Evolutionary conservation across 1,140 invertebrate species (phyloP), one percentile per base, ranked within the genome.

Genomic region (Antheraea pernyi): DNA sequence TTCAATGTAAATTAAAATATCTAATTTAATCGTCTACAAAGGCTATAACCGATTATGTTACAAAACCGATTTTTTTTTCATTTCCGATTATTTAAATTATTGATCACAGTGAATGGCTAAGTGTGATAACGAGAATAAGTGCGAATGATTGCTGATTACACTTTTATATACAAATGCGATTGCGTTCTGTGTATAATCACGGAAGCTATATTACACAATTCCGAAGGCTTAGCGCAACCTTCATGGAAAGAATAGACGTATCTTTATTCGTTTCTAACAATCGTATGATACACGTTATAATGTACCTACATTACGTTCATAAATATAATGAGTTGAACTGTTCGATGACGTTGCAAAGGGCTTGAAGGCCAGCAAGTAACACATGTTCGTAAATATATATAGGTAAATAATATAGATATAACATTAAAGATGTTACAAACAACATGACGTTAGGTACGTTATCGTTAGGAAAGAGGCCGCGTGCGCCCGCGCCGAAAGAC

Each of bases 401-500:
- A 53, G 0, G 46, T 53, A 53, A 53, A 16, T 53, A 53, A 53
- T 53, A 6, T 53, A n/a, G 1, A 53, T 16, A 53, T 53, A 6
- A 53, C 13, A 53, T 53, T 10, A 11, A 11, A 42, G 11, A 42
- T 7, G 39, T 42, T 42, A 42, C 39, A 19, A 60, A 60, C n/a
- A 19, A 18, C 19, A 60, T 19, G 36, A 22, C 11, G 13, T 63
- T 61, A n/a, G n/a, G n/a, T n/a, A 22, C 30, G 36, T 64, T 64
- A 64, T 64, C 63, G 30, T 18, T 42, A 46, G 63, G 39, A 64
- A 64, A 64, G 36, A 39, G 37, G 63, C 63, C 63, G 63, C 36
- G 13, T 16, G 48, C 76, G 78, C 76, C 72, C 74, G 79, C 78
- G 76, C 84, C 85, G 81, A 89, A 89, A 85, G 78, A 86, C 82